Evolutionary conservation across 2,113 vertebrate genomes (phyloP), one percentile per base, ranked within the genome.

Genomic region (Eulemur rufifrons): DNA sequence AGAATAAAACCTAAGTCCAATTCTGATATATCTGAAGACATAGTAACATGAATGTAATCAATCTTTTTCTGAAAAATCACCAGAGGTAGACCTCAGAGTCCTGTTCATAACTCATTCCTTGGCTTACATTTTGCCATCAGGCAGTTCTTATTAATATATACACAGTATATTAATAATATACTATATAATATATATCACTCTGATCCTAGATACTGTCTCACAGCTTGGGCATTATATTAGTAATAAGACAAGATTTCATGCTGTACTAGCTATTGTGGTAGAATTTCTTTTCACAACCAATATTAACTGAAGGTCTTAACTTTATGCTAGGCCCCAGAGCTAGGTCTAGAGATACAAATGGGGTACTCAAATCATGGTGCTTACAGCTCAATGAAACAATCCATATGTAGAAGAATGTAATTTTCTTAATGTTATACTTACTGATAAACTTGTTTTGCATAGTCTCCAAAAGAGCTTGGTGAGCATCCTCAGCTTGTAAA

Each of bases 381-480:
- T 82, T 86, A 86, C 23, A 94, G 42, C 34, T 86, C 32, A 89
- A 6, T 42, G 69, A 88, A 90, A 64, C 21, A 34, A 52, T 39
- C 47, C 52, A 21, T n/a, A 54, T 34, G 76, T 45, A 77, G 5
- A 78, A 71, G 71, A 14, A 91, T 39, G 15, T 25, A 52, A 87
- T 89, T 54, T 97, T 90, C 74, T 69, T 73, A 34, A 81, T 47
- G 2, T 77, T 63, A 68, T 93, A 99, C 99, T 99, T 98, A 99
- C 99, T 99, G 98, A 99, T 99, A 98, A 99, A 99, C 98, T 99
- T 99, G 98, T 99, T 99, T 99, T 99, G 99, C 99, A 99, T 99
- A 99, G 99, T 99, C 98, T 99, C 99, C 98, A 99, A 98, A 97
- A 99, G 98, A 76, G 99, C 99, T 97, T 99, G 99, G 98, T 99